phyloP scores from a whole-genome alignment of 1,140 invertebrate species.

The Ips nitidus region DNA sequence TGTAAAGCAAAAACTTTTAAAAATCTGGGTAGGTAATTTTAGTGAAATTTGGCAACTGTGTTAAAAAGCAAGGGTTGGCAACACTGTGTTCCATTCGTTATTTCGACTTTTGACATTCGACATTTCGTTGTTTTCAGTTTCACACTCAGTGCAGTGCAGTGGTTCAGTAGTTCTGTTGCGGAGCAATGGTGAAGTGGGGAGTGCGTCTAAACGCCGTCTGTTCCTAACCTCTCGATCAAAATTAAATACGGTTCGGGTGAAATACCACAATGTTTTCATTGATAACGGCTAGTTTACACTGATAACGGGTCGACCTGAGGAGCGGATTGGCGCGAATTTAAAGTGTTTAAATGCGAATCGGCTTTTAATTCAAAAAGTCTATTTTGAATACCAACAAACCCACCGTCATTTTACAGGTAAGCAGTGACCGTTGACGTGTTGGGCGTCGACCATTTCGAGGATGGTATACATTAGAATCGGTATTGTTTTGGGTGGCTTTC shows the following conservation, averaged over 20 bases:
- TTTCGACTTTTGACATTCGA: too few relatives aligned
- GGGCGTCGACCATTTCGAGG: constrained; percentile 28
- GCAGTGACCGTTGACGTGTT: constrained; percentile 33
- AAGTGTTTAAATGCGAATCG: constrained; percentile 8
- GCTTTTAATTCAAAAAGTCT: background rate
- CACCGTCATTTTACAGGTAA: constrained; percentile 19
- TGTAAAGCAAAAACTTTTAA: too few relatives aligned
- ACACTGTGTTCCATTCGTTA: too few relatives aligned
- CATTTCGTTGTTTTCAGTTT: too few relatives aligned
- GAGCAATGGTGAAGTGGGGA: too few relatives aligned
- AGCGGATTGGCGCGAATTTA: constrained; percentile 8
- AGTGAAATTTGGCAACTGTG: too few relatives aligned
- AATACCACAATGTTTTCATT: constrained; percentile 18
- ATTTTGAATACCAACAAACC: constrained; percentile 25
- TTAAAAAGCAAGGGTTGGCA: too few relatives aligned
- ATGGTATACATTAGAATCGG: background rate
- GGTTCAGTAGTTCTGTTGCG: too few relatives aligned
- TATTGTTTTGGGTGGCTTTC: constrained; percentile 11
- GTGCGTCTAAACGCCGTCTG: too few relatives aligned
- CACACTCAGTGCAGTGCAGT: too few relatives aligned
- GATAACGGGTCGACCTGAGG: background rate
- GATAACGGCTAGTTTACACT: constrained; percentile 11
- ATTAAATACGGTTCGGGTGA: background rate
- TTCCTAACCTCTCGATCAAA: too few relatives aligned
- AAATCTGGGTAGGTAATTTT: too few relatives aligned